Evolutionary conservation across 2,113 vertebrate species (phyloP).

Genomic region (Deroptyus accipitrinus): DNA sequence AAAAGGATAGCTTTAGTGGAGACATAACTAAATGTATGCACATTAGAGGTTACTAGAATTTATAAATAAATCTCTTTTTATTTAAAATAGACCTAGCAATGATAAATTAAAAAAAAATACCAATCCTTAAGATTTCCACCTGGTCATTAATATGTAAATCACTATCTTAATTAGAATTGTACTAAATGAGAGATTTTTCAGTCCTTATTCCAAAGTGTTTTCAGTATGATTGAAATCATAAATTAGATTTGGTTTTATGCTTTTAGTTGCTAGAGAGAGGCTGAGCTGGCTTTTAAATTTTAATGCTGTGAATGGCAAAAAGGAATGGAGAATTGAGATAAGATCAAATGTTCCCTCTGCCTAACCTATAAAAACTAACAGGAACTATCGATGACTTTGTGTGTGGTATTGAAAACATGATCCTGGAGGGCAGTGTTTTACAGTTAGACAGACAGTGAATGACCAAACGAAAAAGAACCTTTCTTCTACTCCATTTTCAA

Average conservation of each 20-base stretch:
- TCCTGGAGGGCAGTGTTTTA: constrained; percentile 6
- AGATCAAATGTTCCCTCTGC: constrained; percentile 30
- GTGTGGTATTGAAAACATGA: constrained; percentile 28
- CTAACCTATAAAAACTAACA: constrained; percentile 54
- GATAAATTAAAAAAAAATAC: neutral
- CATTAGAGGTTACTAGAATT: neutral
- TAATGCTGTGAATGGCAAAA: constrained; percentile 2
- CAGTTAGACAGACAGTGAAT: neutral
- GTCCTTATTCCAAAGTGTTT: constrained; percentile 14
- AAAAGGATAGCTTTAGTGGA: neutral
- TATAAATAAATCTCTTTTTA: neutral
- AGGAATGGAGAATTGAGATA: neutral
- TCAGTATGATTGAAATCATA: constrained; percentile 27
- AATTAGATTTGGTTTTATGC: constrained; percentile 44
- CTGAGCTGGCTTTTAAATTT: neutral
- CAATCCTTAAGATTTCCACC: neutral
- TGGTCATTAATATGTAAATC: constrained; percentile 56
- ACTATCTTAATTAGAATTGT: constrained; percentile 50
- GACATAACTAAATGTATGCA: neutral
- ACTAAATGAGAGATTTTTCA: constrained; percentile 25
- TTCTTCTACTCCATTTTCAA: neutral
- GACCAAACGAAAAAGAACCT: neutral
- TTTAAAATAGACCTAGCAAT: neutral
- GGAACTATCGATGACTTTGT: constrained; percentile 34
- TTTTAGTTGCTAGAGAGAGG: constrained; percentile 11